Percentiles rank a stretch among this genome's conserved stretches.
Evolutionary conservation across 2,113 vertebrate genomes (phyloP).

Genomic region (Prolemur simus): DNA sequence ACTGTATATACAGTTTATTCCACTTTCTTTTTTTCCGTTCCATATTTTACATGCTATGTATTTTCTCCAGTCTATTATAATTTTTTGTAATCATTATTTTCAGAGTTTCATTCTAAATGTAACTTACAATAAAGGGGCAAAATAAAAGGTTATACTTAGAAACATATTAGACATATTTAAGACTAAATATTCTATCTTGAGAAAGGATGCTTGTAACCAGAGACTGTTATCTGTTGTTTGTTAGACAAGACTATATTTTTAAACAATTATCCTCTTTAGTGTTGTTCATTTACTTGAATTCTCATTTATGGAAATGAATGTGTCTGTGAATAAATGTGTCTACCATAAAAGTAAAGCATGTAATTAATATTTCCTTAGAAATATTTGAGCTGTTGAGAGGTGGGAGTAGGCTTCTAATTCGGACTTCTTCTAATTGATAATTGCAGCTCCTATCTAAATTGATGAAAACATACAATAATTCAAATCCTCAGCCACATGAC

Average conservation of each 20-base stretch:
- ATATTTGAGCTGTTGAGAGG: slow-evolving; percentile 46
- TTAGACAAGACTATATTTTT: slow-evolving; percentile 25
- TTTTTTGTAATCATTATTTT: slow-evolving; percentile 27
- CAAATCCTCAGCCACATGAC: slow-evolving; percentile 38
- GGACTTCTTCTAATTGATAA: slow-evolving; percentile 58
- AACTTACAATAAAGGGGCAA: neutral
- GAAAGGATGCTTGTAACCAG: slow-evolving; percentile 27
- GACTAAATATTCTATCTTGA: neutral
- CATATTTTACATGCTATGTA: neutral
- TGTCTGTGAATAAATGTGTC: neutral
- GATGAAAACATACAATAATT: slow-evolving; percentile 66
- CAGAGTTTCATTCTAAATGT: neutral
- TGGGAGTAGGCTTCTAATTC: slow-evolving; percentile 63
- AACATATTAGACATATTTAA: slow-evolving; percentile 37
- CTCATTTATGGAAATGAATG: slow-evolving; percentile 33
- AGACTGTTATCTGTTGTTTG: neutral
- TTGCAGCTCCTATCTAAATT: slow-evolving; percentile 55
- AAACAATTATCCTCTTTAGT: neutral
- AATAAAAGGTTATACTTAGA: slow-evolving; percentile 22
- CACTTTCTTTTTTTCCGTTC: neutral
- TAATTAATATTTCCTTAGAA: slow-evolving; percentile 57
- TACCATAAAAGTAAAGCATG: slow-evolving; percentile 49
- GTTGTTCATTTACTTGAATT: slow-evolving; percentile 27
- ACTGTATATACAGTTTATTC: neutral
- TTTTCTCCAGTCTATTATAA: neutral